Percentiles rank a stretch among this genome's conserved stretches.
Evolutionary conservation across 2,888 invertebrate genomes (phyloP).

Genomic region (Sceliomorpha sp.): DNA sequence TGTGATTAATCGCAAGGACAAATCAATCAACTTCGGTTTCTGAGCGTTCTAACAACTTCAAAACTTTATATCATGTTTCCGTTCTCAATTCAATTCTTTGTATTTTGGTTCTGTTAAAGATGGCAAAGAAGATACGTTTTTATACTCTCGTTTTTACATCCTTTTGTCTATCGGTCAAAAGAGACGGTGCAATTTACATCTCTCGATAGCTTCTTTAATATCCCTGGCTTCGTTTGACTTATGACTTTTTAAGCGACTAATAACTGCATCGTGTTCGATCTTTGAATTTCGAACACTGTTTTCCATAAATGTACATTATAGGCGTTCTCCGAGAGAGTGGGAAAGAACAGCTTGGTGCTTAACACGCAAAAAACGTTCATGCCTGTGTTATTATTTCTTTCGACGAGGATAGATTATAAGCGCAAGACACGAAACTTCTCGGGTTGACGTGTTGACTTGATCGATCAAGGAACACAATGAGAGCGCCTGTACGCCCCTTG

Average conservation of each 20-base stretch:
- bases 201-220: no score
- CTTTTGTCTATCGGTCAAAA: no score
- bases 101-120: no score
- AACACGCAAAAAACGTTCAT: constrained; percentile 34
- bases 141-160: no score
- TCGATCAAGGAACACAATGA: constrained; percentile 25
- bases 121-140: no score
- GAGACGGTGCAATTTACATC: no score
- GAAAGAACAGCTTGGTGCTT: constrained; percentile 15
- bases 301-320: constrained; percentile 37
- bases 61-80: no score
- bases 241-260: constrained; percentile 21
- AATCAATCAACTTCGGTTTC: no score
- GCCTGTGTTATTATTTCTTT: constrained; percentile 39
- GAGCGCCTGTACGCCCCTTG: constrained; percentile 10
- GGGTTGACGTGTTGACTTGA: constrained; percentile 24
- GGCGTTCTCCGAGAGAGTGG: constrained; percentile 19
- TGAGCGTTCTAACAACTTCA: no score
- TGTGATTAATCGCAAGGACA: constrained; percentile 42
- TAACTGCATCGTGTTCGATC: constrained; percentile 41
- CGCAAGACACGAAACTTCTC: constrained; percentile 30
- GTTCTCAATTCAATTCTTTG: no score
- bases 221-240: not conserved
- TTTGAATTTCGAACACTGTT: constrained; percentile 17
- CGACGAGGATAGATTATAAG: constrained; percentile 31